Evolutionary conservation across 2,797 vertebrate species (phyloP), one percentile per base, ranked within the genome.

Genomic region (Lutjanus campechanus): DNA sequence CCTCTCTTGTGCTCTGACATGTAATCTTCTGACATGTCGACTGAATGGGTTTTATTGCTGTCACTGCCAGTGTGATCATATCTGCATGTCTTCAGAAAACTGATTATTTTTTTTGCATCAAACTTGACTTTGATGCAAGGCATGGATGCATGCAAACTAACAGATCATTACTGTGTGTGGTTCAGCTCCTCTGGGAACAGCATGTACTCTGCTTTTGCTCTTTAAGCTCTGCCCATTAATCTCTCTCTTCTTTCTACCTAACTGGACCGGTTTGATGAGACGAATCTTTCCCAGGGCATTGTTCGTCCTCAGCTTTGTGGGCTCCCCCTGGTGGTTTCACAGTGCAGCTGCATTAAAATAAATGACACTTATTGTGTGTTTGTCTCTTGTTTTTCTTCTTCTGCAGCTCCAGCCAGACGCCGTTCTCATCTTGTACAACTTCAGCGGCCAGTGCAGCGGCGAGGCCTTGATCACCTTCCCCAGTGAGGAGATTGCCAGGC

Each of bases 381-480:
- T 65, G 7, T 17, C 47, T 8, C 7, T 1, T 20, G 0, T 70
- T 41, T 25, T 29, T 15, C 3, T 69, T 22, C 51, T 7, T 44
- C 43, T 87, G 76, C 94, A 98, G 97, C 96, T 98, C 82, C 96
- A 96, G n/a, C 91, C 96, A 82, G 97, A 98, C 49, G 95, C 95
- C 44, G 85, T 97, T 85, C 95, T 98, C 10, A 83, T 97, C 88
- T 93, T 98, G 93, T 97, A 97, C 90, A 96, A 96, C 94, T 96
- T 97, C 84, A 97, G 95, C 41, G 97, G 97, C 77, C 96, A 97
- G 92, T 96, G 96, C 93, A 97, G 96, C 17, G 97, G 97, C 4
- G 97, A 97, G 89, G 97, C 97, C 0, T 87, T 98, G 86, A 92
- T 98, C 89, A 97, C 96, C 81, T 97, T 97, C 77, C 95, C 96